These are phyloP conservation scores for Ceratothoa steindachneri DNA, from an alignment of 2,888 invertebrate genomes.

Conservation along the genomic window DNA sequence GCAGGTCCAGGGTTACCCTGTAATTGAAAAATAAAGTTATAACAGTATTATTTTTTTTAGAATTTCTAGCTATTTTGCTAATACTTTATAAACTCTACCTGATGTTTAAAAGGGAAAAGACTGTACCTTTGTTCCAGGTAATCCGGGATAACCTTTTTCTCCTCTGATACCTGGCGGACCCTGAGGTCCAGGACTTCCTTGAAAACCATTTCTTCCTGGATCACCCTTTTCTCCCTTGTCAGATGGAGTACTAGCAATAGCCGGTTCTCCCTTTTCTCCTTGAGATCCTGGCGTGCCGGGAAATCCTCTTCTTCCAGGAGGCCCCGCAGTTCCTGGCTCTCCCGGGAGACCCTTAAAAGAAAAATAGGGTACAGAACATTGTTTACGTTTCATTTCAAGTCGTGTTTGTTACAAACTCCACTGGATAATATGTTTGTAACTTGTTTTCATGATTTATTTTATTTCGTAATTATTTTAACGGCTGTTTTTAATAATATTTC, in stretches of 20 bases:
- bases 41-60: no score
- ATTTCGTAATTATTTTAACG: no score
- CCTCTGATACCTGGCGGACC: constrained; percentile 66
- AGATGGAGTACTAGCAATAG: constrained; percentile 51
- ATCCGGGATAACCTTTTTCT: constrained; percentile 65
- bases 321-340: constrained; percentile 53
- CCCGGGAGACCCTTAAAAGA: constrained; percentile 51
- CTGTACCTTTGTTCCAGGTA: constrained; percentile 30
- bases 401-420: no score
- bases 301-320: constrained; percentile 50
- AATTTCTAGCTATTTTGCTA: no score
- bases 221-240: constrained; percentile 56
- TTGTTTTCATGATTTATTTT: no score
- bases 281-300: constrained; percentile 51
- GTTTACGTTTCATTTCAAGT: no score
- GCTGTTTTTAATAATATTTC: no score
- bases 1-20: constrained; percentile 54
- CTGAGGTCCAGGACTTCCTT: constrained; percentile 75
- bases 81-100: background rate
- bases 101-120: no score
- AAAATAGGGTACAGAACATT: background rate
- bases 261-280: constrained; percentile 64
- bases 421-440: no score
- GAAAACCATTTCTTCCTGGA: constrained; percentile 67
- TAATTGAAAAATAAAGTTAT: background rate